Conservation (phyloP, 1,140 invertebrate genomes). For the Zaprionus capensis region DNA sequence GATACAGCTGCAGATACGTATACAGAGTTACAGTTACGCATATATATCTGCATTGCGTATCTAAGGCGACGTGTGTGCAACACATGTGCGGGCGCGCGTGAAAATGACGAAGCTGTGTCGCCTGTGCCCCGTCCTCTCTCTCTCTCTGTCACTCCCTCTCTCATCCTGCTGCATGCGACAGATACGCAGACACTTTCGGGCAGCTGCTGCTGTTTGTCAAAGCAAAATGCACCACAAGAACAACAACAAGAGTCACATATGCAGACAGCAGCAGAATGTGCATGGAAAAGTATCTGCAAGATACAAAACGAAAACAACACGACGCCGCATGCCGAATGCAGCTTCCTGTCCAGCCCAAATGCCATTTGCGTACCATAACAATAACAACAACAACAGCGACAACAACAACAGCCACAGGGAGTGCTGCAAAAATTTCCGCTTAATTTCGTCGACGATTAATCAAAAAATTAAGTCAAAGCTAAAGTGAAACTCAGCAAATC, state of each 20-base stretch:
- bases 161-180: slow-evolving; percentile 18
- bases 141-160: no score
- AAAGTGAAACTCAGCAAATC: slow-evolving; percentile 24
- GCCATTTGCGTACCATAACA: slow-evolving; percentile 9
- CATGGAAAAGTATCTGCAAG: slow-evolving; percentile 56
- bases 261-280: slow-evolving; percentile 10
- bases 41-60: slow-evolving; percentile 7
- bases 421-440: slow-evolving; percentile 19
- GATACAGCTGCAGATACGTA: neutral
- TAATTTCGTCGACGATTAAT: slow-evolving; percentile 36
- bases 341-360: slow-evolving; percentile 26
- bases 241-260: neutral
- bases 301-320: slow-evolving; percentile 38
- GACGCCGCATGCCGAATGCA: neutral
- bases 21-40: neutral
- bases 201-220: slow-evolving; percentile 40
- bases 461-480: slow-evolving; percentile 20
- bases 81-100: slow-evolving; percentile 41
- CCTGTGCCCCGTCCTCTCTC: neutral
- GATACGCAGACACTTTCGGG: slow-evolving; percentile 17
- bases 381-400: no score
- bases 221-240: neutral
- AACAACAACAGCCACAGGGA: neutral
- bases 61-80: slow-evolving; percentile 25
- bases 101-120: slow-evolving; percentile 32